phyloP scores from a whole-genome alignment of 2,888 invertebrate species.

The Zonitis immaculata region DNA sequence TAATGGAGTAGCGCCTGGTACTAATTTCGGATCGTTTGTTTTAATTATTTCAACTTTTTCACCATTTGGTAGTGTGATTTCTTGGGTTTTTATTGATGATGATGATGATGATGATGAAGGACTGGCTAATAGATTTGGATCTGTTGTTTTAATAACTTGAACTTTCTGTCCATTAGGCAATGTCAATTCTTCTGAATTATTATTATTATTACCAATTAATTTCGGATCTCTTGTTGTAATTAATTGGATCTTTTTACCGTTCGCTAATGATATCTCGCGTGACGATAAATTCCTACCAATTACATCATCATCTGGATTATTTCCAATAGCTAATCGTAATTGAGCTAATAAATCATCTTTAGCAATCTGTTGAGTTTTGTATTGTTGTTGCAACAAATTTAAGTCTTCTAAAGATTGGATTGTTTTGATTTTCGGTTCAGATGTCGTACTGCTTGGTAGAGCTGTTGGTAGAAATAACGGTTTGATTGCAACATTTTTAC shows the following conservation, averaged over 20 bases:
- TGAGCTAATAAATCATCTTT: slow-evolving; percentile 72
- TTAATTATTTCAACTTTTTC: slow-evolving; percentile 48
- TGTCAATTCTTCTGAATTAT: slow-evolving; percentile 49
- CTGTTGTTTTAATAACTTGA: slow-evolving; percentile 56
- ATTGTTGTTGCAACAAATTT: slow-evolving; percentile 43
- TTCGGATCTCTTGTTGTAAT: slow-evolving; percentile 44
- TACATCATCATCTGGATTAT: slow-evolving; percentile 57
- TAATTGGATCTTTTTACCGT: slow-evolving; percentile 72
- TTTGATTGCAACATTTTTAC: slow-evolving; percentile 8
- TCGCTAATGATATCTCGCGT: slow-evolving; percentile 67
- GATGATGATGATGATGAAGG: slow-evolving; percentile 39
- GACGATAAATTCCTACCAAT: slow-evolving; percentile 66
- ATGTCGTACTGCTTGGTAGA: slow-evolving; percentile 48
- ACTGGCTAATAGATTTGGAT: slow-evolving; percentile 16
- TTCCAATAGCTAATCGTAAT: slow-evolving; percentile 67
- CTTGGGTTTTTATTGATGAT: slow-evolving; percentile 31
- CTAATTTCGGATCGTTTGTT: slow-evolving; percentile 64
- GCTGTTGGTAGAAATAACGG: slow-evolving; percentile 47
- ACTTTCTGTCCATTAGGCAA: slow-evolving; percentile 68
- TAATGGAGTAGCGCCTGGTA: slow-evolving; percentile 51
- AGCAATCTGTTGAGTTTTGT: slow-evolving; percentile 54
- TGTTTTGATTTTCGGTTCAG: slow-evolving; percentile 48
- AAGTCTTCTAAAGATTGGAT: slow-evolving; percentile 45
- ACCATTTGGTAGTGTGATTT: slow-evolving; percentile 43
- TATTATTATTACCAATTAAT: slow-evolving; percentile 31